A percentile compares a stretch with the other conserved stretches of the same genome.
These are phyloP conservation scores for Leptogaster cylindrica DNA, from an alignment of 2,888 invertebrate genomes.

Conservation along the genomic window DNA sequence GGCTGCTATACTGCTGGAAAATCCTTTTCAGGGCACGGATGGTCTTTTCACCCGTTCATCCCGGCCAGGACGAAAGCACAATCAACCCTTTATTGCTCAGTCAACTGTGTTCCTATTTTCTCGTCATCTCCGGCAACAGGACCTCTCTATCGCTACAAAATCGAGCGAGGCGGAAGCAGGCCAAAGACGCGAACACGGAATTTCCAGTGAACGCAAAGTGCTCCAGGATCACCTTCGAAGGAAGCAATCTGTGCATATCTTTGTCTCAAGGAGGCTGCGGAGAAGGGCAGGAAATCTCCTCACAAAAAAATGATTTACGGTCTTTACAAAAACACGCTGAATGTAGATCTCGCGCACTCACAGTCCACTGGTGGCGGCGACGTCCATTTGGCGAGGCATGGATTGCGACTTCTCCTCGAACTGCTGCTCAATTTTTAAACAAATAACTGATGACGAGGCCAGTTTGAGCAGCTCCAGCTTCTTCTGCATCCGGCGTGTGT, in stretches of 20 bases:
- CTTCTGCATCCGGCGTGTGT: slow-evolving; percentile 2
- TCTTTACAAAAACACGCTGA: not conserved
- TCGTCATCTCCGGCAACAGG: slow-evolving; percentile 43
- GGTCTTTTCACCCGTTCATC: slow-evolving; percentile 28
- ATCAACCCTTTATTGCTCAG: slow-evolving; percentile 48
- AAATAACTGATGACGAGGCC: slow-evolving; percentile 11
- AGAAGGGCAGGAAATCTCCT: no score
- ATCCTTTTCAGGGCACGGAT: slow-evolving; percentile 40
- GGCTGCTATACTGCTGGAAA: slow-evolving; percentile 21
- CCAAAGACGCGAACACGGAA: no score
- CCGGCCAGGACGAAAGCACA: slow-evolving; percentile 5
- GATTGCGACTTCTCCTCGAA: not conserved
- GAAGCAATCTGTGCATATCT: no score
- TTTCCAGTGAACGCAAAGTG: no score
- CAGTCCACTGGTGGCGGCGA: not conserved
- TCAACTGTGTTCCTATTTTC: slow-evolving; percentile 47
- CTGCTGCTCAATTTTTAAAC: not conserved
- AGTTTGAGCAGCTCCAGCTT: not conserved
- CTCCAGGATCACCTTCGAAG: no score
- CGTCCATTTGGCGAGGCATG: not conserved
- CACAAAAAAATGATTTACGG: not conserved
- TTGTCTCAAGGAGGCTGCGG: no score
- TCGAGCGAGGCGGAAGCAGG: not conserved
- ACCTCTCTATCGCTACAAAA: slow-evolving; percentile 12
- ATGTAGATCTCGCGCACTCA: not conserved